Evolutionary conservation across 2,113 vertebrate species (phyloP).

Genomic region (Tympanuchus pallidicinctus): DNA sequence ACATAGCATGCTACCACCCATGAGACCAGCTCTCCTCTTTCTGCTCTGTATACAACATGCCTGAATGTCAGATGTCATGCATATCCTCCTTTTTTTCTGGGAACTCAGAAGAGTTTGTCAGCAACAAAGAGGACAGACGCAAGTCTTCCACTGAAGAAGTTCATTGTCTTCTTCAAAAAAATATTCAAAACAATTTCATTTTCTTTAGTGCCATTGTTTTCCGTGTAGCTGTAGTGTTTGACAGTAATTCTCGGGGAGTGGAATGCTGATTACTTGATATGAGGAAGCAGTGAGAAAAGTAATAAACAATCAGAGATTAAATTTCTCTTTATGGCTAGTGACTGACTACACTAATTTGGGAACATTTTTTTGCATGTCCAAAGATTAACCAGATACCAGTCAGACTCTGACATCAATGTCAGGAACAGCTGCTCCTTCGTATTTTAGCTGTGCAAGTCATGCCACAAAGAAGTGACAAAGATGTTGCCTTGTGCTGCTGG

Average conservation of each 20-base stretch:
- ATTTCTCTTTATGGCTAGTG: not conserved
- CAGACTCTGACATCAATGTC: not conserved
- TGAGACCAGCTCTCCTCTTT: not conserved
- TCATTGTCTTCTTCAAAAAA: not conserved
- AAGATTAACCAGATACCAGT: not conserved
- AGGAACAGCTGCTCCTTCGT: not conserved
- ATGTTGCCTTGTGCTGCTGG: not conserved
- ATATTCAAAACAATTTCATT: not conserved
- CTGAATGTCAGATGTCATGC: not conserved
- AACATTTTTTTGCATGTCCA: not conserved
- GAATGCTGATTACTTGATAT: not conserved
- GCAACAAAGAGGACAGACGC: not conserved
- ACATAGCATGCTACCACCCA: accelerated
- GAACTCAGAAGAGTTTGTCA: not conserved
- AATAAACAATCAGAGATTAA: not conserved
- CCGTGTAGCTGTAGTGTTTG: not conserved
- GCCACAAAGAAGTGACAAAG: not conserved
- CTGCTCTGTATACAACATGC: not conserved
- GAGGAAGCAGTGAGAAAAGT: not conserved
- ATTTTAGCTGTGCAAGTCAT: not conserved
- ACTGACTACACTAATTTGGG: not conserved
- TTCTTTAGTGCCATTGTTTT: not conserved
- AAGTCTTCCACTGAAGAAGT: not conserved
- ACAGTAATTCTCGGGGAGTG: not conserved
- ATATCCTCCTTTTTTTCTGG: not conserved